These are phyloP conservation scores for Limonius californicus DNA, from an alignment of 1,140 invertebrate genomes.

Conservation along the genomic window DNA sequence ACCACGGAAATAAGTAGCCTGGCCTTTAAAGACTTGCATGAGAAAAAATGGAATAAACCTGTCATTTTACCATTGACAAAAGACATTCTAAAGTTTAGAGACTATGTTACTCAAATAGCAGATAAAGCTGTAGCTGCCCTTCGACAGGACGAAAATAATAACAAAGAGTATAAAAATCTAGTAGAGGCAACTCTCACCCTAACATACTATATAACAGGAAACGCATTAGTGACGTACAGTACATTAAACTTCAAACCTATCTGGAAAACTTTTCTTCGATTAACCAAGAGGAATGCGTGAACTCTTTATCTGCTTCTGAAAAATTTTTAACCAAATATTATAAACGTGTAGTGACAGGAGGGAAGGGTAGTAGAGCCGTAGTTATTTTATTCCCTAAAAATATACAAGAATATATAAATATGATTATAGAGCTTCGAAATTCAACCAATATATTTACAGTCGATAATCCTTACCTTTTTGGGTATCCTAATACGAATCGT, in stretches of 20 bases:
- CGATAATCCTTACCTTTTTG: constrained; percentile 12
- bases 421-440: constrained; percentile 13
- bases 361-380: constrained; percentile 29
- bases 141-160: neutral
- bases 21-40: constrained; percentile 31
- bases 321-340: constrained; percentile 15
- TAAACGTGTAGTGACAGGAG: constrained; percentile 28
- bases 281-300: neutral
- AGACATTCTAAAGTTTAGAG: constrained; percentile 26
- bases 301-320: neutral
- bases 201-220: constrained; percentile 13
- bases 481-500: neutral
- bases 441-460: neutral
- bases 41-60: constrained; percentile 28
- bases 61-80: constrained; percentile 24
- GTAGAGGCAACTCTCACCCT: neutral
- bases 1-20: constrained; percentile 28
- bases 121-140: constrained; percentile 10
- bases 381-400: constrained; percentile 28
- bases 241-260: neutral
- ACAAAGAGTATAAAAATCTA: neutral
- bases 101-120: constrained; percentile 24
- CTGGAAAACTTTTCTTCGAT: neutral
- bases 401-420: constrained; percentile 22
- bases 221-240: constrained; percentile 12